These are phyloP conservation scores for Trachymyrmex cornetzi DNA, from an alignment of 1,140 invertebrate species.

Conservation along the genomic window DNA sequence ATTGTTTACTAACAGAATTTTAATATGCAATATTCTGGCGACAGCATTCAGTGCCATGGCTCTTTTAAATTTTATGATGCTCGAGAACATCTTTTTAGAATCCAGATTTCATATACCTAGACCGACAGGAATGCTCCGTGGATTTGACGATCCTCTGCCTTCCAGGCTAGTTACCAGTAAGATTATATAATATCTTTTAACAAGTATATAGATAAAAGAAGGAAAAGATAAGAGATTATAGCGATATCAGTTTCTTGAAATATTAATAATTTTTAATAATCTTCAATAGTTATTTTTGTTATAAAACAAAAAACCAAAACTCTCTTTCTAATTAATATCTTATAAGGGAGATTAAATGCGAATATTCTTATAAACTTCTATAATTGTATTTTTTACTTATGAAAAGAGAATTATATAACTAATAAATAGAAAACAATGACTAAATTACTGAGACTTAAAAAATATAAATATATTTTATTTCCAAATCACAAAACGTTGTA, in stretches of 20 bases:
- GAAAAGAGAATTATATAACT: not conserved
- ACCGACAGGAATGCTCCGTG: slow-evolving; percentile 85
- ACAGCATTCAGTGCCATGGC: slow-evolving; percentile 88
- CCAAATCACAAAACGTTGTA: not conserved
- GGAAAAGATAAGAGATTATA: not conserved
- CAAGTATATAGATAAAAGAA: not conserved
- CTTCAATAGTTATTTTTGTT: not conserved
- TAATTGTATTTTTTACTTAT: not conserved
- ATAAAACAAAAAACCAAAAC: not conserved
- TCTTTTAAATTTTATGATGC: slow-evolving; percentile 87
- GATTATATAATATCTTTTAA: slow-evolving; percentile 1
- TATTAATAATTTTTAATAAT: not conserved
- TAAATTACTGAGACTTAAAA: slow-evolving; percentile 1
- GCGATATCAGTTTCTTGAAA: not conserved
- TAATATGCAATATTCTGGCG: slow-evolving; percentile 88
- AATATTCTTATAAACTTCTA: not conserved
- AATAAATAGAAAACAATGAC: not conserved
- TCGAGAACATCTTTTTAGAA: slow-evolving; percentile 88
- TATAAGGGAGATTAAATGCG: not conserved
- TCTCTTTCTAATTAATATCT: not conserved
- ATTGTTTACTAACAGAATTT: slow-evolving; percentile 88
- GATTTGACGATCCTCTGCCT: slow-evolving; percentile 87
- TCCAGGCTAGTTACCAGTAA: slow-evolving; percentile 86
- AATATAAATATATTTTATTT: not conserved
- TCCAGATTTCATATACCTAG: slow-evolving; percentile 88